These are phyloP conservation scores for Pluvianellus socialis DNA, from an alignment of 2,113 vertebrate genomes.

Conservation along the genomic window DNA sequence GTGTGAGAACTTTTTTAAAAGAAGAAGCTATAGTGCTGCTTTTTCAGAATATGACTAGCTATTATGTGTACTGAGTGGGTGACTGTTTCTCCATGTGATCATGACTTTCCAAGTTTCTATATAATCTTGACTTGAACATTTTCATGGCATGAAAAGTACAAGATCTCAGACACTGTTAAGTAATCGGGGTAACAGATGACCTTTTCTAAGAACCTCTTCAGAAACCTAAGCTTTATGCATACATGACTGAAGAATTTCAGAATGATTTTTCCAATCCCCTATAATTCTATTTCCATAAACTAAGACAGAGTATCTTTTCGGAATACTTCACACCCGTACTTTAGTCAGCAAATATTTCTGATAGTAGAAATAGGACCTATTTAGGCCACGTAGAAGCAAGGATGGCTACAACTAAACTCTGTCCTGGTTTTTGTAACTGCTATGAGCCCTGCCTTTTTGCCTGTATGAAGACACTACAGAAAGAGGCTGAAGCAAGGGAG, in stretches of 20 bases:
- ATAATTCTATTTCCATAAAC: background rate
- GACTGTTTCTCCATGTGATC: slow-evolving; percentile 57
- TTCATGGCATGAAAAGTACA: background rate
- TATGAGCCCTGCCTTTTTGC: background rate
- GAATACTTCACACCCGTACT: background rate
- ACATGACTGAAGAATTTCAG: background rate
- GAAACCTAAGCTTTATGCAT: slow-evolving; percentile 15
- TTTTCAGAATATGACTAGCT: slow-evolving; percentile 47
- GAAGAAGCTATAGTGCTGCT: background rate
- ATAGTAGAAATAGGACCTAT: background rate
- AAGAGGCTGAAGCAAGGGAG: background rate
- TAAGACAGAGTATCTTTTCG: background rate
- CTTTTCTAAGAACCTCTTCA: slow-evolving; percentile 30
- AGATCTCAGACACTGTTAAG: slow-evolving; percentile 20
- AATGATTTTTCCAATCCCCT: background rate
- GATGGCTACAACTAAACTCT: background rate
- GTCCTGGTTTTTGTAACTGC: background rate
- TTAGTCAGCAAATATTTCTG: background rate
- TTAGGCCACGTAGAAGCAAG: background rate
- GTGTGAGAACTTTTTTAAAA: background rate
- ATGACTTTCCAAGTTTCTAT: slow-evolving; percentile 58
- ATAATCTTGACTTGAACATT: slow-evolving; percentile 22
- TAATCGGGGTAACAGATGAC: background rate
- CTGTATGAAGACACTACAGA: background rate
- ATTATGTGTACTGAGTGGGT: slow-evolving; percentile 57